phyloP scores from a whole-genome alignment of 2,113 vertebrate genomes.

The Setophaga kirtlandii region DNA sequence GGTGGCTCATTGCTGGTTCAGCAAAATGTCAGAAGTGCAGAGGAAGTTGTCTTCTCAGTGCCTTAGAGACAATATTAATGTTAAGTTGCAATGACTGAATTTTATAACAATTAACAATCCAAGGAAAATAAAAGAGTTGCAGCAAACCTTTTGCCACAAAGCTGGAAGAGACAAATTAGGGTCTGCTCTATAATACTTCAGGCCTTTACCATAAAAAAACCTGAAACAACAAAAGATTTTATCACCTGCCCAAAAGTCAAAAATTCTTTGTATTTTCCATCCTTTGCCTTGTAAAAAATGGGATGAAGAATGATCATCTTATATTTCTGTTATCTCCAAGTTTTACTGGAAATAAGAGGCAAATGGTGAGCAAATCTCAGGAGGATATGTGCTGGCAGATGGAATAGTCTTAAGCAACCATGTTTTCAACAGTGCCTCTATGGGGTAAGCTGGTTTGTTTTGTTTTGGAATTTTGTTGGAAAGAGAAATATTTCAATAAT shows the following conservation, averaged over 20 bases:
- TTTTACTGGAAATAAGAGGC: neutral
- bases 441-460: neutral
- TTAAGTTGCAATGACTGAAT: neutral
- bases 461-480: neutral
- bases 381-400: neutral
- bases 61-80: neutral
- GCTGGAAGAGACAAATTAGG: neutral
- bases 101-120: neutral
- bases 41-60: neutral
- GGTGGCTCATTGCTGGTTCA: neutral
- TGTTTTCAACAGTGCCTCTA: neutral
- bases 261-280: neutral
- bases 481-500: neutral
- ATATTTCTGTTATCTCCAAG: neutral
- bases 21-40: neutral
- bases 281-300: neutral
- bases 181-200: neutral
- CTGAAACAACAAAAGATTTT: neutral
- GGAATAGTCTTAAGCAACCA: neutral
- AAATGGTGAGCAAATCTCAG: neutral
- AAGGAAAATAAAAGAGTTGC: neutral
- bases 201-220: neutral
- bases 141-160: neutral
- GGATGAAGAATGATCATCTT: neutral
- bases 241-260: neutral